Base-by-base conservation (phyloP, 2,797 vertebrate species). In the Myotis planiceps region DNA sequence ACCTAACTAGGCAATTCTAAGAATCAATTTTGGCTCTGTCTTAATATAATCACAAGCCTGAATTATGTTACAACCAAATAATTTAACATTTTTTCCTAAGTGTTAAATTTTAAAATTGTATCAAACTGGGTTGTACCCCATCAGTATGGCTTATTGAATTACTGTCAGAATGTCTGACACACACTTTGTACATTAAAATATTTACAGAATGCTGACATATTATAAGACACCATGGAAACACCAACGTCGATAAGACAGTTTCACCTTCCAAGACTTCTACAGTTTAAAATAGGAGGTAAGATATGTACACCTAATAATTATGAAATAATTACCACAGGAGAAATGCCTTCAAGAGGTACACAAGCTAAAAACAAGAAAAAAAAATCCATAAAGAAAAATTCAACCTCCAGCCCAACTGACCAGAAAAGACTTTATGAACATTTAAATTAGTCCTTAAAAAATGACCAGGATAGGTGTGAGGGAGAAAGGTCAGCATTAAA, bases 271-370 rank as follows among this genome's bases (percentile, higher is more conserved):
- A 74, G 68, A 87, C 58, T 68, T 60, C 3, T 51, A 0, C 21
- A 75, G 47, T 79, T 89, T 95, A 78, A 89, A 93, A 60, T 3
- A 78, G 12, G 6, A 95, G 32, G 19, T 21, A 92, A 88, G 58
- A n/a, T 51, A 16, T 72, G 5, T 45, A 81, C 3, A 78, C 29
- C 47, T 60, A 65, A 81, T 21, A 82, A 92, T 55, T 78, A 88
- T 6, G 18, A 81, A 79, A 74, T 69, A 84, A 83, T 81, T 69
- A 32, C n/a, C 34, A 60, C 39, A 49, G 0, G 19, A 80, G 27
- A 69, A 82, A 89, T n/a, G 63, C 21, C 55, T 83, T 74, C 29
- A 32, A 90, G 42, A 75, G 8, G 69, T 37, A 1, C 10, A 8
- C 45, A 90, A 88, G 42, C 15, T 89, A 63, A 79, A 83, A 83